Evolutionary conservation across 1,140 invertebrate genomes (phyloP), one percentile per base, ranked within the genome.

Genomic region (Calephelis virginiensis): DNA sequence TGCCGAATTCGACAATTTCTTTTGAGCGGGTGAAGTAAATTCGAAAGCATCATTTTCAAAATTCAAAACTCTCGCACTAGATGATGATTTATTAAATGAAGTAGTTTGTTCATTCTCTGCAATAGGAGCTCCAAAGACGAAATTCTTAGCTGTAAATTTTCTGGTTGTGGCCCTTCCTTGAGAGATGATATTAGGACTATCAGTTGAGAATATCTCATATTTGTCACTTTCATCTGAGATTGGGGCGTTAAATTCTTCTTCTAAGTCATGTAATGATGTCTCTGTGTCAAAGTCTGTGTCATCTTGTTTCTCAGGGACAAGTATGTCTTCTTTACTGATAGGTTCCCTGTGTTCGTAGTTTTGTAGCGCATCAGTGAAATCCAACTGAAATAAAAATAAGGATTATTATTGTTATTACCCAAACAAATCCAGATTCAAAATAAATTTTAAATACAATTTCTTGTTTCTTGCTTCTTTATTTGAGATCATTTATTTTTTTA

Each of bases 131-230:
- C 91, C 91, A 53, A 92, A 92, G 0, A 79, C 76, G 43, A 92
- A 92, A 38, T 89, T 84, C 12, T 75, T 83, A 0, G 85, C 77
- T 3, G 72, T 82, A 0, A 91, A 75, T 63, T 86, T 86, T 14
- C 84, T 78, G 0, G 88, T 80, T 1, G 78, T 72, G 0, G 80
- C 68, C 1, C 85, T 50, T 0, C 86, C 86, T 56, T 80, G 77
- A 0, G 85, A 89, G 64, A 87, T 89, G 5, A 92, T 91, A 53
- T 92, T 75, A 0, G 91, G 91, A 61, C 89, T 91, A 56, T 92
- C 91, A 0, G 91, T 92, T 4, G 89, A 91, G 38, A 92, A 90
- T 1, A 92, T 91, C 67, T 92, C 91, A 45, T 92, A 92, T 74
- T 91, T 91, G 0, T 84, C 85, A 61, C 89, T 87, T n/a, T 84